A percentile compares a stretch with the other conserved stretches of the same genome.
phyloP scores from a whole-genome alignment of 2,113 vertebrate species.

The Pachypanchax playfairii region DNA sequence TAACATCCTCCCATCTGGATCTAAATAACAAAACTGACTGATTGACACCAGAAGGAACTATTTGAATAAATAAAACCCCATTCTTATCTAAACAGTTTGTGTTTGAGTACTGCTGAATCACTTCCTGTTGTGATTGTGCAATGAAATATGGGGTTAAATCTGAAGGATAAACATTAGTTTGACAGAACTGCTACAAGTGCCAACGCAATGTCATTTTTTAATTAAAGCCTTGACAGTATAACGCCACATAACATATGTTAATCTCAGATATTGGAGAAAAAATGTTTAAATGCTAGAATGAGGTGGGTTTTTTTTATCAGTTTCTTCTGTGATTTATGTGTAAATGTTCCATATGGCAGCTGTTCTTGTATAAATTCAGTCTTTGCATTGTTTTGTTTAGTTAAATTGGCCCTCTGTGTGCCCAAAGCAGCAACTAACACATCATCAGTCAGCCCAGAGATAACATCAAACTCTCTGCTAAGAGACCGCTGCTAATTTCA shows the following conservation, averaged over 20 bases:
- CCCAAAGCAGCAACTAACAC: not conserved
- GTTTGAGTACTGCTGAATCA: not conserved
- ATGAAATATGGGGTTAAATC: not conserved
- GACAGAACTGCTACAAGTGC: not conserved
- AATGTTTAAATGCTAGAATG: too few species aligned
- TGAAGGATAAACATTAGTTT: not conserved
- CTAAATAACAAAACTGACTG: not conserved
- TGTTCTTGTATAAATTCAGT: not conserved
- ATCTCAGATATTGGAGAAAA: too few species aligned
- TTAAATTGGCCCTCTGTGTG: not conserved
- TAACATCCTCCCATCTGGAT: conserved; percentile 1
- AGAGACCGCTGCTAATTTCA: not conserved
- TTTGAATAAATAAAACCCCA: conserved; percentile 4
- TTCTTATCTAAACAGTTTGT: conserved; percentile 7
- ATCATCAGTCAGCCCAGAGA: not conserved
- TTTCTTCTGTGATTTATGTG: not conserved
- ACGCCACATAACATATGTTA: too few species aligned
- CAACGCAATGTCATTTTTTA: not conserved
- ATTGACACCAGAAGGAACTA: conserved; percentile 10
- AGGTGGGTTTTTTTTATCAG: not conserved
- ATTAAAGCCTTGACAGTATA: too few species aligned
- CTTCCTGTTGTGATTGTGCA: conserved; percentile 5
- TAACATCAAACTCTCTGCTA: not conserved
- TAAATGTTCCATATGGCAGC: not conserved
- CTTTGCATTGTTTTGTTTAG: not conserved